Percentiles rank a stretch among this genome's conserved stretches.
These are phyloP conservation scores for Diglossa cyanea DNA, from an alignment of 2,797 vertebrate genomes.

Conservation along the genomic window DNA sequence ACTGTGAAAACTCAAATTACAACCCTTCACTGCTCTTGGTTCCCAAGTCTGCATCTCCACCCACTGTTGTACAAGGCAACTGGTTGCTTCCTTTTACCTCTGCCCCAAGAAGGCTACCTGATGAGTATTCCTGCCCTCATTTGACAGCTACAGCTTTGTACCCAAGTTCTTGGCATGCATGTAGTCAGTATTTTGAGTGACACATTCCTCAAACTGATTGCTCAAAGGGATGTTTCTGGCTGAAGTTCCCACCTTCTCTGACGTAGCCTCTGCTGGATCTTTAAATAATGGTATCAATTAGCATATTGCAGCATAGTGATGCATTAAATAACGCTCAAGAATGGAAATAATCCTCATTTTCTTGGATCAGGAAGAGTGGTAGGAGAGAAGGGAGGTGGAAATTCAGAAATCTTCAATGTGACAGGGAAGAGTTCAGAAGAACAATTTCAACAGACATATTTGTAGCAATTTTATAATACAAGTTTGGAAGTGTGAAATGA, in stretches of 20 bases:
- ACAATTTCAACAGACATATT: not conserved
- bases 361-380: not conserved
- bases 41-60: not conserved
- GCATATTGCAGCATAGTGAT: constrained; percentile 8
- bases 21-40: not conserved
- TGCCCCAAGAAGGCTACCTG: not conserved
- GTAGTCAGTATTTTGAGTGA: not conserved
- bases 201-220: not conserved
- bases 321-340: not conserved
- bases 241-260: not conserved
- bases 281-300: not conserved
- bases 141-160: not conserved
- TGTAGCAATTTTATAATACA: not conserved
- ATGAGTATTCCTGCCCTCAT: not conserved
- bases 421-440: not conserved
- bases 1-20: not conserved
- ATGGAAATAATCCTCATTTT: not conserved
- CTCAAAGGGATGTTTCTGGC: not conserved
- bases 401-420: not conserved
- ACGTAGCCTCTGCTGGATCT: not conserved
- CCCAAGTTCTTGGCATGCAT: not conserved
- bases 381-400: not conserved
- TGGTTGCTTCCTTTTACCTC: not conserved
- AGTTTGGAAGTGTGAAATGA: not conserved
- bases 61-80: not conserved